Conservation (phyloP, 2,797 vertebrate genomes). For the Lagodon rhomboides region DNA sequence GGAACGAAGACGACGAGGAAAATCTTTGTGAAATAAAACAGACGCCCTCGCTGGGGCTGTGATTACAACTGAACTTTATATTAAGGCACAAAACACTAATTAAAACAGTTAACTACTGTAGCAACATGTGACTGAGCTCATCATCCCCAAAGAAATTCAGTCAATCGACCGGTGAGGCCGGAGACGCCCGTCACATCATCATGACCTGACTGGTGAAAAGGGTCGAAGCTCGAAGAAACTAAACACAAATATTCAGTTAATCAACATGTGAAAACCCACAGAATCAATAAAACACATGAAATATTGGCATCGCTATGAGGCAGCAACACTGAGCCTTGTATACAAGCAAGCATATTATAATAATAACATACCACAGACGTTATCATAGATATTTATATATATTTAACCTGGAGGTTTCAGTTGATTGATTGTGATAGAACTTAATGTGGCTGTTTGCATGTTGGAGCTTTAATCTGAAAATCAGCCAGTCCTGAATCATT, state of each 20-base stretch:
- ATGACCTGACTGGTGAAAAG: constrained; percentile 53
- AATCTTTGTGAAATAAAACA: constrained; percentile 27
- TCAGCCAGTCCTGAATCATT: constrained; percentile 88
- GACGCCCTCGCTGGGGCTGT: constrained; percentile 27
- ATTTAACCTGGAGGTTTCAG: constrained; percentile 71
- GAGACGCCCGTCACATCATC: constrained; percentile 17
- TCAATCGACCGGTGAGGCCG: constrained; percentile 59
- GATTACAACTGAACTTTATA: constrained; percentile 63
- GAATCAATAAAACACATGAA: constrained; percentile 67
- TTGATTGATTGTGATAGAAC: constrained; percentile 71
- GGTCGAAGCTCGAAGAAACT: constrained; percentile 25
- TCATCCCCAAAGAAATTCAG: constrained; percentile 50
- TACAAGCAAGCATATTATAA: constrained; percentile 79
- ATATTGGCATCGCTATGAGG: constrained; percentile 72
- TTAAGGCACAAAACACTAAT: constrained; percentile 79
- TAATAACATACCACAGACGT: constrained; percentile 74
- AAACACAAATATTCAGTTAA: constrained; percentile 41
- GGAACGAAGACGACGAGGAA: neutral
- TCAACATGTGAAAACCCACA: constrained; percentile 61
- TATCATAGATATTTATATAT: constrained; percentile 72
- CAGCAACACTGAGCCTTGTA: constrained; percentile 74
- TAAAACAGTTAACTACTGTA: constrained; percentile 63
- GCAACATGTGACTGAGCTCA: constrained; percentile 45
- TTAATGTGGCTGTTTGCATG: constrained; percentile 71
- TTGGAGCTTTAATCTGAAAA: constrained; percentile 62